These are phyloP conservation scores for Centropyge bicolor DNA, from an alignment of 2,797 vertebrate species.

Conservation along the genomic window DNA sequence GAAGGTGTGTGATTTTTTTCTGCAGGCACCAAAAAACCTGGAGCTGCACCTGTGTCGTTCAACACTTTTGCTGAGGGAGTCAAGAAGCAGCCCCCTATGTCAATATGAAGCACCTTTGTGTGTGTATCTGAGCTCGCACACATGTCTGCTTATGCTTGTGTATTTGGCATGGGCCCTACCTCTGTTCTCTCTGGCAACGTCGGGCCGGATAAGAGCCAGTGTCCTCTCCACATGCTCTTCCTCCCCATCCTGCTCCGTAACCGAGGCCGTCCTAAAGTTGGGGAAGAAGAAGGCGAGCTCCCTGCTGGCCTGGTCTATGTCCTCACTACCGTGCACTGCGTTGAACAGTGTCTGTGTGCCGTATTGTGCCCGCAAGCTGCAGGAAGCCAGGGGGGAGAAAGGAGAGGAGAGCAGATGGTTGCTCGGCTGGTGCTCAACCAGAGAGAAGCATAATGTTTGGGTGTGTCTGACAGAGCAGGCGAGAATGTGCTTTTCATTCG, in stretches of 20 bases:
- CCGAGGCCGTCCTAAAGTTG: conserved; percentile 79
- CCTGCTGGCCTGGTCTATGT: conserved; percentile 86
- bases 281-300: conserved; percentile 92
- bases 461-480: conserved; percentile 76
- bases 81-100: conserved; percentile 13
- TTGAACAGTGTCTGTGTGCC: conserved; percentile 90
- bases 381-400: conserved; percentile 63
- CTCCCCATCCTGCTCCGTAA: conserved; percentile 74
- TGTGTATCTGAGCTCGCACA: conserved; percentile 24
- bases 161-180: conserved; percentile 82
- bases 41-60: background rate
- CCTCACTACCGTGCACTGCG: conserved; percentile 89
- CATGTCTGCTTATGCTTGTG: conserved; percentile 48
- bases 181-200: conserved; percentile 85
- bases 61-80: conserved; percentile 18
- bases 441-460: conserved; percentile 77
- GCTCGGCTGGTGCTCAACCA: conserved; percentile 75
- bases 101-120: conserved; percentile 21
- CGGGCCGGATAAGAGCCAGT: conserved; percentile 86
- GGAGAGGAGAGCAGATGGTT: conserved; percentile 81
- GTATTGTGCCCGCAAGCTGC: conserved; percentile 91
- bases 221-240: conserved; percentile 85
- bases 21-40: conserved; percentile 1
- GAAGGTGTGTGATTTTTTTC: conserved; percentile 8
- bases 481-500: conserved; percentile 68